phyloP scores from a whole-genome alignment of 2,888 invertebrate species.

The Mechanitis mazaeus region DNA sequence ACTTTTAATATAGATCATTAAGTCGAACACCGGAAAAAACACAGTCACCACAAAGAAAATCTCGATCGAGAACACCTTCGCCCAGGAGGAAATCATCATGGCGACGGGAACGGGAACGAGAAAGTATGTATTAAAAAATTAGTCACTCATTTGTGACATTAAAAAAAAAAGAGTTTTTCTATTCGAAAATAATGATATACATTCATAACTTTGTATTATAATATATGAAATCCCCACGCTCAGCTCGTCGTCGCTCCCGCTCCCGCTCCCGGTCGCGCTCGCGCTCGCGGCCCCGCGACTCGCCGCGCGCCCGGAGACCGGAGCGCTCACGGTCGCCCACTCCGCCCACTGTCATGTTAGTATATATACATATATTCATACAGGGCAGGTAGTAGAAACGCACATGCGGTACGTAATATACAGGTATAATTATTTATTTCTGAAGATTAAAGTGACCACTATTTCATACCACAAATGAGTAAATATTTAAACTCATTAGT shows the following conservation, averaged over 20 bases:
- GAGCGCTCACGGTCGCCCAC: constrained; percentile 61
- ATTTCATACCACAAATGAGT: no score
- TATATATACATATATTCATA: constrained; percentile 13
- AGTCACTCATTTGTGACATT: not conserved
- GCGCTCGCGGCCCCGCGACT: constrained; percentile 66
- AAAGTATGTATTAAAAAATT: constrained; percentile 22
- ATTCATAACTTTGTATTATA: not conserved
- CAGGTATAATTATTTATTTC: no score
- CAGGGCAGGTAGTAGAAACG: no score
- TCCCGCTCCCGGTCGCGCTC: constrained; percentile 68
- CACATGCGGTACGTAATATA: no score
- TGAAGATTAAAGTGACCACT: no score
- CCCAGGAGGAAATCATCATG: constrained; percentile 51
- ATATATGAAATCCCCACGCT: not conserved
- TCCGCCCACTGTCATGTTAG: constrained; percentile 88
- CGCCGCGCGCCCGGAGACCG: constrained; percentile 60
- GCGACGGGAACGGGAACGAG: constrained; percentile 59
- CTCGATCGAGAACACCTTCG: constrained; percentile 74
- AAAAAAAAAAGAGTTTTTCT: not conserved
- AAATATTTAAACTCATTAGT: no score
- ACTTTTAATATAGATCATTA: constrained; percentile 49
- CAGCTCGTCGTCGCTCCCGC: constrained; percentile 56
- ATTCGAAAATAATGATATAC: not conserved
- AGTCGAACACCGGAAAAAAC: constrained; percentile 68
- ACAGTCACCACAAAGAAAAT: constrained; percentile 55